Evolutionary conservation across 2,797 vertebrate species (phyloP).

Genomic region (Holocentrus rufus): DNA sequence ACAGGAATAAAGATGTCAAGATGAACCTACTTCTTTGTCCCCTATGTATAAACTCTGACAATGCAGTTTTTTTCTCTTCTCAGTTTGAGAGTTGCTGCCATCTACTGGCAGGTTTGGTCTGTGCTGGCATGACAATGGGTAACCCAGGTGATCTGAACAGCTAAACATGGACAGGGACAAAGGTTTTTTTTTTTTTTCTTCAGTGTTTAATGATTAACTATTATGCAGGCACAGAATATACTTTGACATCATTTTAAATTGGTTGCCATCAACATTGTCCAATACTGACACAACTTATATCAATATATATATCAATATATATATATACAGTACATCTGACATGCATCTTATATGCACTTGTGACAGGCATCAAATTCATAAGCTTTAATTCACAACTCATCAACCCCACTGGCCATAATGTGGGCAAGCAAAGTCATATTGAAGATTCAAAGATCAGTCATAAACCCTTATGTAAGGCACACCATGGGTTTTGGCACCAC

Average conservation of each 20-base stretch:
- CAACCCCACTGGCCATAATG: background rate
- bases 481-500: background rate
- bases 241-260: background rate
- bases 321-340: too few species aligned
- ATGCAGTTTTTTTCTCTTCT: background rate
- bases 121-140: background rate
- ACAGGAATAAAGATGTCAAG: constrained; percentile 81
- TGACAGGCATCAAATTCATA: too few species aligned
- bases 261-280: background rate
- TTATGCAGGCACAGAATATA: background rate
- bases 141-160: background rate
- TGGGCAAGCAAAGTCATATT: background rate
- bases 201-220: background rate
- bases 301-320: background rate
- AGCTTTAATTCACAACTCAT: too few species aligned
- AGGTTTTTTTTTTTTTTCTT: too few species aligned
- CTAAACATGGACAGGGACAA: background rate
- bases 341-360: too few species aligned
- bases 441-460: constrained; percentile 42
- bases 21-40: constrained; percentile 38
- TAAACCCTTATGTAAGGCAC: constrained; percentile 34
- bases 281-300: background rate
- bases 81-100: constrained; percentile 61
- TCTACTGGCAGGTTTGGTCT: constrained; percentile 42
- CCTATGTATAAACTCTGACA: background rate